Evolutionary conservation across 2,113 vertebrate genomes (phyloP).

Genomic region (Channa maculata): DNA sequence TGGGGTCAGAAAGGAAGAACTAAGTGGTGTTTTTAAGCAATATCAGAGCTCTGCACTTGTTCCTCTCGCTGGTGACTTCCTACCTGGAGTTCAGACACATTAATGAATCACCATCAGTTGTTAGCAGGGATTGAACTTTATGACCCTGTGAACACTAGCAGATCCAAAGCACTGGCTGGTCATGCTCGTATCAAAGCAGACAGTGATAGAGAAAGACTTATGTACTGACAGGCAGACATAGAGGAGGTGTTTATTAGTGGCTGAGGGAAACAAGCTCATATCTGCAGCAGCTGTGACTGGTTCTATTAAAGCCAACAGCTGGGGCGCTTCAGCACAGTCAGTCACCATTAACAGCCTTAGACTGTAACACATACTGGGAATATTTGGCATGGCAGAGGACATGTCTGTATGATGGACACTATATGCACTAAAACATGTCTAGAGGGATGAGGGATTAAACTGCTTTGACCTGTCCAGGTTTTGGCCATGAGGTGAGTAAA

Average conservation of each 20-base stretch:
- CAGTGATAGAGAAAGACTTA: background rate
- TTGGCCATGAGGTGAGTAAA: too few relatives aligned
- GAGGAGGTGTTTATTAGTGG: constrained; percentile 21
- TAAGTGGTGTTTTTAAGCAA: background rate
- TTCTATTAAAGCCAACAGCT: constrained; percentile 45
- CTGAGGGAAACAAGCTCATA: constrained; percentile 26
- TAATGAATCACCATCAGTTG: constrained; percentile 2
- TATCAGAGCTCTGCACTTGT: background rate
- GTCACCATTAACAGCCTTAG: constrained; percentile 8
- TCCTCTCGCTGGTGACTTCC: background rate
- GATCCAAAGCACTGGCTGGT: background rate
- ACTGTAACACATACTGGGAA: constrained; percentile 32
- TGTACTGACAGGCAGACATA: background rate
- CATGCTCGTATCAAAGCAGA: background rate
- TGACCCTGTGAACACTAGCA: constrained; percentile 3
- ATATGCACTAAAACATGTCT: too few relatives aligned
- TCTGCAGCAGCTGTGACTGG: constrained; percentile 30
- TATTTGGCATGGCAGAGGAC: background rate
- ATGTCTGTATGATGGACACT: background rate
- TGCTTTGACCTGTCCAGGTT: too few relatives aligned
- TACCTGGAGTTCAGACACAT: background rate
- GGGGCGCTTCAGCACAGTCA: constrained; percentile 25
- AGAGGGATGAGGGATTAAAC: too few relatives aligned
- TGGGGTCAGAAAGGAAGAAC: background rate
- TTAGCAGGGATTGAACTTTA: background rate